A percentile compares a stretch with the other conserved stretches of the same genome.
phyloP scores from a whole-genome alignment of 1,140 invertebrate species.

The Diploscapter pachys region DNA sequence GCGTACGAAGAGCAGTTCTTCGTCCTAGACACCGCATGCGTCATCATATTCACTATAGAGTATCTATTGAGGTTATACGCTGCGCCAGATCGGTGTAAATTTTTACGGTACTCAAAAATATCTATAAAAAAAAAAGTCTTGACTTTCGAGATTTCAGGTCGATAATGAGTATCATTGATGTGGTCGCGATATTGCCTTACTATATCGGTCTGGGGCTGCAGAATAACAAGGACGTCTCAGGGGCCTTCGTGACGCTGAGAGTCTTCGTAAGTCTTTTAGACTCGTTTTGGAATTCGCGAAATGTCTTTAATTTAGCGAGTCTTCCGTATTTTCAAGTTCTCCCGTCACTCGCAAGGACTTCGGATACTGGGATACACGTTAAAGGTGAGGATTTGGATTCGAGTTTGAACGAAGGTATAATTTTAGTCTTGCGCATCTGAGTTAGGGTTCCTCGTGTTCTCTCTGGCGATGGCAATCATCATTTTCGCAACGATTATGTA shows the following conservation, averaged over 20 bases:
- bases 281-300: no score
- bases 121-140: no score
- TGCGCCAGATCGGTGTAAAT: slow-evolving; percentile 94
- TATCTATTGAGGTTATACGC: slow-evolving; percentile 93
- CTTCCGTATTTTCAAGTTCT: slow-evolving; percentile 93
- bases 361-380: slow-evolving; percentile 77
- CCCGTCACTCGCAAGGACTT: slow-evolving; percentile 94
- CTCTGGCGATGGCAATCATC: slow-evolving; percentile 98
- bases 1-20: slow-evolving; percentile 85
- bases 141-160: slow-evolving; percentile 37
- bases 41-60: slow-evolving; percentile 99
- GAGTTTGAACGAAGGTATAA: no score
- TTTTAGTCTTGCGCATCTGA: slow-evolving; percentile 87
- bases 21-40: slow-evolving; percentile 97
- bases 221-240: slow-evolving; percentile 72
- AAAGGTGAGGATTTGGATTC: slow-evolving; percentile 58
- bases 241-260: slow-evolving; percentile 94
- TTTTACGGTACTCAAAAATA: slow-evolving; percentile 71
- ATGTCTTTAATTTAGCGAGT: slow-evolving; percentile 48
- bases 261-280: slow-evolving; percentile 88
- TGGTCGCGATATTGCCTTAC: slow-evolving; percentile 97
- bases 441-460: slow-evolving; percentile 97
- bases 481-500: slow-evolving; percentile 99
- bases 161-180: slow-evolving; percentile 95
- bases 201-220: slow-evolving; percentile 77